Base-by-base conservation (phyloP, 1,140 invertebrate genomes). In the Atta texana region DNA sequence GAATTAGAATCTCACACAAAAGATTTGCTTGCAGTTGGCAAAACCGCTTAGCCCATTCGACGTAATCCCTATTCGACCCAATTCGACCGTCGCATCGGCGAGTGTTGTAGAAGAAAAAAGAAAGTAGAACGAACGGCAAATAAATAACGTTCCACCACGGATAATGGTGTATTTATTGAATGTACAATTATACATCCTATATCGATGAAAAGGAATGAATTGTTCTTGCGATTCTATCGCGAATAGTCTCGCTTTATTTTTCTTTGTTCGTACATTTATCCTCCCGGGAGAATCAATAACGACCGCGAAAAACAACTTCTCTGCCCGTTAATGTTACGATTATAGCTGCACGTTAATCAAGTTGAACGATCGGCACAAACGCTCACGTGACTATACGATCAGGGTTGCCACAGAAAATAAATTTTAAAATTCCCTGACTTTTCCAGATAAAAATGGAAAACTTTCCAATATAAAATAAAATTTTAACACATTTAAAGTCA, bases 301-400 rank as follows among this genome's bases (percentile, higher is more conserved):
- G 86, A 34, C 44, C 78, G 49, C 69, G 80, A 87, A 84, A 75
- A 87, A 84, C 78, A 87, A 78, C 53, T 82, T 64, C 51, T n/a
- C 21, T 18, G 31, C 18, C 28, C 74, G 34, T 63, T 87, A 80
- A 81, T 63, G 59, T 87, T 84, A 87, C 78, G 59, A 74, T 87
- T 74, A 87, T 75, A 34, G 78, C 55, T n/a, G 34, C 24, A 8
- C 68, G 59, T 84, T 75, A 68, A 71, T 87, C 78, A 68, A 84
- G 51, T 7, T 16, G n/a, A 49, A 63, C 85, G 85, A 69, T 71
- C 66, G 64, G 59, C 44, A 16, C 66, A n/a, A 21, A 18, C 44
- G 64, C 24, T 21, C 55, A 59, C 49, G 21, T 69, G 44, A 69
- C 57, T 76, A 55, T 68, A 44, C 66, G 49, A 34, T 34, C 31